These are phyloP conservation scores for Parnassius orleans DNA, from an alignment of 2,888 invertebrate species.

Conservation along the genomic window DNA sequence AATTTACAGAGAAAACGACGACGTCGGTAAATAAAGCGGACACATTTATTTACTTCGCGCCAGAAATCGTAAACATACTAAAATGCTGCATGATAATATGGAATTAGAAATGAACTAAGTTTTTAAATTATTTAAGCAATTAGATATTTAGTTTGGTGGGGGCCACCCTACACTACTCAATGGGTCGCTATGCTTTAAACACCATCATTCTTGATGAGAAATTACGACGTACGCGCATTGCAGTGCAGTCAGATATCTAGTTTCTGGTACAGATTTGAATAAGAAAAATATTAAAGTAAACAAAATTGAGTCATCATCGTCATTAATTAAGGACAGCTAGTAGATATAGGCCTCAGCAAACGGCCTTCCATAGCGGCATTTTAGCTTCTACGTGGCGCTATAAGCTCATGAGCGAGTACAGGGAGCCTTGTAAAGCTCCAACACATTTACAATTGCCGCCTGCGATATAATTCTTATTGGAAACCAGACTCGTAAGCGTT, in stretches of 20 bases:
- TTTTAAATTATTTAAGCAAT: too few species aligned
- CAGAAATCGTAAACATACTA: constrained; percentile 26
- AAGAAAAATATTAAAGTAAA: too few species aligned
- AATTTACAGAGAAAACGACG: constrained; percentile 38
- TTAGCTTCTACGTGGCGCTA: constrained; percentile 34
- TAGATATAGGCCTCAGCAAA: neutral
- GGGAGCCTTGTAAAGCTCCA: constrained; percentile 55
- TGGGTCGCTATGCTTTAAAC: too few species aligned
- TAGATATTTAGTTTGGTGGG: too few species aligned
- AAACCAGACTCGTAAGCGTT: constrained; percentile 32
- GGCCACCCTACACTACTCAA: constrained; percentile 1
- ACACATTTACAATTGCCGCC: constrained; percentile 52
- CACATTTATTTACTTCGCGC: constrained; percentile 49
- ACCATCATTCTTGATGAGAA: too few species aligned
- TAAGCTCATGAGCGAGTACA: constrained; percentile 46
- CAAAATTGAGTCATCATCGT: neutral
- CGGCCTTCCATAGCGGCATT: constrained; percentile 37
- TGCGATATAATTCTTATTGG: constrained; percentile 57
- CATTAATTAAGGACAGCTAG: neutral
- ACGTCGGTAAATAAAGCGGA: constrained; percentile 44
- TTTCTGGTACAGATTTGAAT: too few species aligned
- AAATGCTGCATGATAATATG: constrained; percentile 18
- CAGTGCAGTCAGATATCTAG: neutral
- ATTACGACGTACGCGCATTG: too few species aligned
- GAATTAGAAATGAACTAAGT: constrained; percentile 1